A percentile compares a stretch with the other conserved stretches of the same genome.
Evolutionary conservation across 2,888 invertebrate species (phyloP).

Genomic region (Prosapia bicincta): DNA sequence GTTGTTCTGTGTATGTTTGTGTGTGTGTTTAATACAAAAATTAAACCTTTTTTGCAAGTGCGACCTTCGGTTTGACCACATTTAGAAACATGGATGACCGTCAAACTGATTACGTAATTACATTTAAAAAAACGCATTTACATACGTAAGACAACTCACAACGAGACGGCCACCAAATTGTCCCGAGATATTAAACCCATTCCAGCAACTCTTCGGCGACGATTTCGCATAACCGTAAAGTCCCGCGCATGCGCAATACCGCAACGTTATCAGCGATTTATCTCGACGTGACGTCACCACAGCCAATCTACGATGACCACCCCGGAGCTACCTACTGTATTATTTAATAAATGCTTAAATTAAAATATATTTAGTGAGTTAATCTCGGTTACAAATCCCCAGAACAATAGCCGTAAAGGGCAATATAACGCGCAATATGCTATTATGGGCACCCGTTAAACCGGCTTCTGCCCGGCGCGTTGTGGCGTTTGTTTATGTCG

Average conservation of each 20-base stretch:
- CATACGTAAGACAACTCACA: too few relatives aligned
- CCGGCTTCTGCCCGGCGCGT: not conserved
- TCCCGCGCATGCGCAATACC: not conserved
- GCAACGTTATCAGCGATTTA: not conserved
- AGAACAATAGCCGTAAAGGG: not conserved
- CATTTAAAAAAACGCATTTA: too few relatives aligned
- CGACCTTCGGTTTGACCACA: too few relatives aligned
- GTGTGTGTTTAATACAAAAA: too few relatives aligned
- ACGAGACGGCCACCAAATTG: too few relatives aligned
- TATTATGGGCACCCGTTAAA: not conserved
- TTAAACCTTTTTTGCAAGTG: too few relatives aligned
- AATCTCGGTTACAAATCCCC: not conserved
- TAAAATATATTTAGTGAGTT: not conserved
- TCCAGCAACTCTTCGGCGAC: not conserved
- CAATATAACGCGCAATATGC: not conserved
- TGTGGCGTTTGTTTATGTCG: too few relatives aligned
- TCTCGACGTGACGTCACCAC: not conserved
- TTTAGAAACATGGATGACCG: too few relatives aligned
- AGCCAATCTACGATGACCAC: not conserved
- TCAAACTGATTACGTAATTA: too few relatives aligned
- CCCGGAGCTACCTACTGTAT: not conserved
- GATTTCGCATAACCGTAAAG: not conserved
- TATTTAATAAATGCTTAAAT: not conserved
- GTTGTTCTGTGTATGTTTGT: too few relatives aligned
- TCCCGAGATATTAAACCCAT: too few relatives aligned